Evolutionary conservation across 1,140 invertebrate species (phyloP), one percentile per base, ranked within the genome.

Genomic region (Contarinia nasturtii): DNA sequence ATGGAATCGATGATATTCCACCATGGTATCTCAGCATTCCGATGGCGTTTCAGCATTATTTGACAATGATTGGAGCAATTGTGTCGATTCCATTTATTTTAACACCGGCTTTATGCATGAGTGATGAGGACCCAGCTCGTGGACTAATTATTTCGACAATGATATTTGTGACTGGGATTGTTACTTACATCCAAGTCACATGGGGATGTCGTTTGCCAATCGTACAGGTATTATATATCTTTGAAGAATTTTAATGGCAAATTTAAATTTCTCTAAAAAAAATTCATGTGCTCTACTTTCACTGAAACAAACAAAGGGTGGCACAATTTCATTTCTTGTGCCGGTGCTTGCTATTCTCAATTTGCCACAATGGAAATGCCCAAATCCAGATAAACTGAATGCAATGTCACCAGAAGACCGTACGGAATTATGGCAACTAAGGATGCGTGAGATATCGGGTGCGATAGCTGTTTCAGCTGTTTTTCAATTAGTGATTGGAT

Each of bases 41-140:
- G 52, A 77, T 89, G 65, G 86, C 84, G 33, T 65, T 90, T 38
- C 83, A 88, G 75, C 86, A 90, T 59, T 90, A 88, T 58, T 61
- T 90, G 47, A 86, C 84, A 0, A 86, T 89, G 82, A 85, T 90
- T 34, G 85, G 84, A 0, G 82, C 81, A 0, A 87, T 86, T 22
- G 80, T 90, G 0, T 77, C 83, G 1, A 84, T 86, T 49, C 86
- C 86, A 0, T 84, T 89, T 51, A 79, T 92, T 38, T 59, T 91
- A 36, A 80, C 81, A 14, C 80, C 81, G 2, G 75, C 79, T 0
- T 66, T 91, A 2, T 91, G 87, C 60, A 87, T 93, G 75, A 70
- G 69, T 1, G 77, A 82, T 49, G 74, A 79, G 37, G 80, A 86
- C 62, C 80, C 83, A 0, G 74, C 79, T n/a, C 68, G 77, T 41